Base-by-base conservation (phyloP, 2,797 vertebrate genomes). In the Nasua narica region DNA sequence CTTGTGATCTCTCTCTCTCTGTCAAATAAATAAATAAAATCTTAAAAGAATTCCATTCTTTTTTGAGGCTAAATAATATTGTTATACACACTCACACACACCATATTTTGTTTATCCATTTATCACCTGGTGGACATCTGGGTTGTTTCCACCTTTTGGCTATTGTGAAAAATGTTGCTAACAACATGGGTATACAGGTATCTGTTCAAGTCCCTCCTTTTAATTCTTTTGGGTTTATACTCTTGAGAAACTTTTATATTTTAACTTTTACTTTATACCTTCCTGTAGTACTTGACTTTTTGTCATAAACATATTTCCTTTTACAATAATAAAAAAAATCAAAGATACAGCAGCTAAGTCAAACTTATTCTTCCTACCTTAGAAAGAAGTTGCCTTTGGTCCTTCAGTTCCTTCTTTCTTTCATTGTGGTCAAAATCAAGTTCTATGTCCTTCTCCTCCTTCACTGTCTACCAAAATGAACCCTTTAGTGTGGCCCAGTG, bases 231-330 rank as follows among this genome's bases (percentile, higher is more conserved):
- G 35, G 21, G 67, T 40, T 82, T 40, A 72, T 29, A 60, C 7
- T 21, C 11, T 23, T 83, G 52, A 11, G 40, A 74, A 74, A 10
- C 27, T 74, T 74, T 32, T 18, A 18, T 48, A 48, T 89, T 93
- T 93, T 76, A 74, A 94, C 76, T 91, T 70, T 90, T 85, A 79
- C 62, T 90, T 62, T 93, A 56, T 78, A 48, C 12, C 25, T 89
- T 89, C 29, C 35, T 46, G 27, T 81, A 79, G 23, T 84, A 74
- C 46, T 90, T 81, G 48, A 79, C 4, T 54, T 93, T 90, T 74
- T 95, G 65, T 48, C 48, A 81, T 58, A 91, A 76, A 94, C 25
- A 48, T 13, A 91, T 65, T 90, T 82, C 29, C 56, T 83, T 70
- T 84, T 67, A 67, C 5, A 94, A 58, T 60, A 72, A 74, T 29